Conservation (phyloP, 1,140 invertebrate species). For the Aphaenogaster floridana region DNA sequence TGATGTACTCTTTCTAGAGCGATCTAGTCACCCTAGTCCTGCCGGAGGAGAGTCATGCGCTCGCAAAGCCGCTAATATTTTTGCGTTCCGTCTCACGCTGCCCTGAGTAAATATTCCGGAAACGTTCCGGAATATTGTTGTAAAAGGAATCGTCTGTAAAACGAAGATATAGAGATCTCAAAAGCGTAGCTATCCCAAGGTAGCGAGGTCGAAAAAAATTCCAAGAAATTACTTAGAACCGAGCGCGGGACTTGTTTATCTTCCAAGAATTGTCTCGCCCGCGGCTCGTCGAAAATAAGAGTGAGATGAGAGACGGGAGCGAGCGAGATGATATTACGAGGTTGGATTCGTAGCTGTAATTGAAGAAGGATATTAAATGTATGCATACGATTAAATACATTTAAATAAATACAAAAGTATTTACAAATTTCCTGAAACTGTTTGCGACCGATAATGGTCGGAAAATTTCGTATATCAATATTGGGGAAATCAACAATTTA, state of each 20-base stretch:
- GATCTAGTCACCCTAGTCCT: too few species aligned
- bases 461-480: not conserved
- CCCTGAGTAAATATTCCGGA: conserved; percentile 13
- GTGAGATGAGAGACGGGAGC: not conserved
- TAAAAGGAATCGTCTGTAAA: not conserved
- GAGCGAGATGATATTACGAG: not conserved
- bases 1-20: too few species aligned
- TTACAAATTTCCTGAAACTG: not conserved
- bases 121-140: not conserved
- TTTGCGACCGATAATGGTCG: not conserved
- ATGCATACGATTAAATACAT: not conserved
- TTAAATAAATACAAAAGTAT: not conserved
- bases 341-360: not conserved
- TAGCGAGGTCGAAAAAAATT: conserved; percentile 5
- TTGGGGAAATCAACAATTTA: conserved; percentile 15
- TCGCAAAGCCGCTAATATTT: not conserved
- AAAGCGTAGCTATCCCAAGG: not conserved
- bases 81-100: not conserved
- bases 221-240: conserved; percentile 10
- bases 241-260: conserved; percentile 3
- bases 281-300: conserved; percentile 19
- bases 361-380: not conserved
- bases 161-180: not conserved
- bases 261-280: conserved; percentile 4
- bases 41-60: not conserved